Base-by-base conservation (phyloP, 2,797 vertebrate species). In the Xenopus petersii region DNA sequence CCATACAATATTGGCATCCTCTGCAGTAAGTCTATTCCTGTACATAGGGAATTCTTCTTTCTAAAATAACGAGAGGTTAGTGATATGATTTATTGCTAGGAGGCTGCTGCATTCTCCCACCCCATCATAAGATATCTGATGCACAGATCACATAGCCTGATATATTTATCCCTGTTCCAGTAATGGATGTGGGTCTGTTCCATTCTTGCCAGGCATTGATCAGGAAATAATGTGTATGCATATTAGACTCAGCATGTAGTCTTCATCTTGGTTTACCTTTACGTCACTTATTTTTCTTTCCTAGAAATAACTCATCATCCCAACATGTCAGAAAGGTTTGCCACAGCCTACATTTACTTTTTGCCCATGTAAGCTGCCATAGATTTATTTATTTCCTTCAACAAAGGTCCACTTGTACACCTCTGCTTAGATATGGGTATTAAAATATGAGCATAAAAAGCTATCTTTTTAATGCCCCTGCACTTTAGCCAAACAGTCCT, bases 81-180 rank as follows among this genome's bases (percentile, higher is more conserved):
- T 51, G 21, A 71, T 26, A 9, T 58, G 59, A 64, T 62, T 67
- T 63, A 56, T 77, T 66, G 21, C 47, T 67, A 42, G 30, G 2
- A 66, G 64, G 47, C 11, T 11, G 64, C 12, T n/a, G 75, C 60
- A 24, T 46, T 70, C 49, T 51, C 49, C 49, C 11, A 51, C 75
- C 58, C 71, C 51, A 21, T 10, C 54, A 36, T 64, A 24, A 16
- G 63, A 48, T 24, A 54, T 78, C 66, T 54, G 13, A 11, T 59
- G 64, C 5, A 42, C 48, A 21, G 16, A 63, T 73, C 70, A 48
- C 24, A 17, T 76, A 36, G 46, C 64, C 9, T 15, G 62, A 68
- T 69, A 64, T 51, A 69, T 73, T 67, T 67, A 64, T 59, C 70
- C 26, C 63, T 21, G 65, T 78, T 73, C 70, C 75, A 78, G 75